A percentile compares a stretch with the other conserved stretches of the same genome.
Conservation (phyloP, 2,113 vertebrate genomes). For the Brevimyrus niger region DNA sequence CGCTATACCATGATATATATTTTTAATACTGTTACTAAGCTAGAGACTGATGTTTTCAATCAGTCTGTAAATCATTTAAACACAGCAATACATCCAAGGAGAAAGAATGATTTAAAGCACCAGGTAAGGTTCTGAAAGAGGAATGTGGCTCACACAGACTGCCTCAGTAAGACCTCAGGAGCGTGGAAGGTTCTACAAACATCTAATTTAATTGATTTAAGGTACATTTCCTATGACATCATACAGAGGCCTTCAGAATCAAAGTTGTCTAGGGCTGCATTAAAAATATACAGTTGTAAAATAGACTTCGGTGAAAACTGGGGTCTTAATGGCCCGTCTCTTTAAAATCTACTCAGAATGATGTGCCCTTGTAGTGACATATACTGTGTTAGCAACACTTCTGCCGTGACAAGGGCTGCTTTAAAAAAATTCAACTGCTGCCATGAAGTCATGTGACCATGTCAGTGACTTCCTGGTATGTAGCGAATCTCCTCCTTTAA, state of each 20-base stretch:
- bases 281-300: background rate
- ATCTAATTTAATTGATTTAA: background rate
- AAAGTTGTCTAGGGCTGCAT: background rate
- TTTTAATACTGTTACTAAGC: background rate
- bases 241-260: background rate
- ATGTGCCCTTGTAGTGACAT: background rate
- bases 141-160: background rate
- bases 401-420: background rate
- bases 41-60: background rate
- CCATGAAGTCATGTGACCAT: background rate
- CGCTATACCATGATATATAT: background rate
- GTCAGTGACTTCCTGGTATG: background rate
- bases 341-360: background rate
- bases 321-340: background rate
- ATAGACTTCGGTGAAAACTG: background rate
- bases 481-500: conserved; percentile 1
- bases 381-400: background rate
- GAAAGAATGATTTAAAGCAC: background rate
- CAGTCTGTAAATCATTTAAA: background rate
- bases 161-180: background rate
- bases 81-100: background rate
- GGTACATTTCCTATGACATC: background rate
- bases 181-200: background rate
- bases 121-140: background rate
- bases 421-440: background rate